Evolutionary conservation across 2,888 invertebrate genomes (phyloP).

Genomic region (Willowsia nigromaculata): DNA sequence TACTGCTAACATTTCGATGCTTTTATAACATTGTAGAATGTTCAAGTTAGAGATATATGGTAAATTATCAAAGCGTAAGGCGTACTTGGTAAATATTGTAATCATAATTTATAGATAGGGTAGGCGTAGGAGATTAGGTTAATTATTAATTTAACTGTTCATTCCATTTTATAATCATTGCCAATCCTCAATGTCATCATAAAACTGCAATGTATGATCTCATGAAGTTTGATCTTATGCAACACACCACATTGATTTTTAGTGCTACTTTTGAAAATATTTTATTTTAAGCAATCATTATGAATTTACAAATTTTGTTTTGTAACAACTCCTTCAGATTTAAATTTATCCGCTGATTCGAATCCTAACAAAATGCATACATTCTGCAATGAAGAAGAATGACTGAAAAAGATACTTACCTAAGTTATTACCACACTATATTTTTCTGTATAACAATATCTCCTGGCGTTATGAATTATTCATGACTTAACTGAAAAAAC

Average conservation of each 20-base stretch:
- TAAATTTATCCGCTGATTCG: not conserved
- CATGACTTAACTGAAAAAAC: not conserved
- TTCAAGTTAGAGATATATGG: too few relatives aligned
- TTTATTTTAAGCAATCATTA: too few relatives aligned
- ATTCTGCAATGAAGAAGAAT: not conserved
- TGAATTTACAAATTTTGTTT: too few relatives aligned
- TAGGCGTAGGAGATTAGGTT: too few relatives aligned
- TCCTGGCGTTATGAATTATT: not conserved
- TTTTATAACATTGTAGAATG: too few relatives aligned
- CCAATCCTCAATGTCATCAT: not conserved
- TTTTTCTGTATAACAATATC: conserved; percentile 10
- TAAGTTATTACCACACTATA: not conserved
- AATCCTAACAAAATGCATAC: not conserved
- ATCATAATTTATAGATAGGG: too few relatives aligned
- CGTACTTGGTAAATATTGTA: too few relatives aligned
- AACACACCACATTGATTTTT: too few relatives aligned
- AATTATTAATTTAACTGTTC: too few relatives aligned
- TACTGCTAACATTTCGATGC: too few relatives aligned
- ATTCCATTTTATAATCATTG: not conserved
- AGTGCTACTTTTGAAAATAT: too few relatives aligned
- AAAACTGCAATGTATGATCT: not conserved
- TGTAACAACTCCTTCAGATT: not conserved
- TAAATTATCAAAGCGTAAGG: too few relatives aligned
- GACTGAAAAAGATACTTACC: not conserved
- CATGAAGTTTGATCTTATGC: not conserved